These are phyloP conservation scores for Galerucella pusilla DNA, from an alignment of 2,888 invertebrate species.

Conservation along the genomic window DNA sequence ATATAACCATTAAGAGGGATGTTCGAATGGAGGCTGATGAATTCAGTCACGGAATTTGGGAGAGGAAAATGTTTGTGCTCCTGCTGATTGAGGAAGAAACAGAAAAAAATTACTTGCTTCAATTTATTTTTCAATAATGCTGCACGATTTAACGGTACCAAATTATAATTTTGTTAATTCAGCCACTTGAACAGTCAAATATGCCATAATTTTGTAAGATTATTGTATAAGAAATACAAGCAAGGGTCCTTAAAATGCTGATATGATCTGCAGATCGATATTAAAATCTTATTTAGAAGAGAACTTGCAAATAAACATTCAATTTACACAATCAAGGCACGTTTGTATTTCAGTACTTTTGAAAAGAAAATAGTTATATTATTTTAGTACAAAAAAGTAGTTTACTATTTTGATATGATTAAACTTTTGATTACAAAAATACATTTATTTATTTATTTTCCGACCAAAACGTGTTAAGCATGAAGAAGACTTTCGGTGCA, in stretches of 20 bases:
- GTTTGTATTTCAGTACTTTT: slow-evolving; percentile 63
- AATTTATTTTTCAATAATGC: not conserved
- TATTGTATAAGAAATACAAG: slow-evolving; percentile 49
- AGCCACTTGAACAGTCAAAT: slow-evolving; percentile 32
- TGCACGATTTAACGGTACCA: not conserved
- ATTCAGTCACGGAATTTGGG: too few species aligned
- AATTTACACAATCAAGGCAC: slow-evolving; percentile 64
- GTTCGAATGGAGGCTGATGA: too few species aligned
- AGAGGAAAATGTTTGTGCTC: too few species aligned
- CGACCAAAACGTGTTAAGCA: slow-evolving; percentile 29
- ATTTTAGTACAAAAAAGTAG: not conserved
- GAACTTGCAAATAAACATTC: slow-evolving; percentile 54
- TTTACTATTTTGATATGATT: slow-evolving; percentile 21
- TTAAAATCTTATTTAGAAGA: slow-evolving; percentile 39
- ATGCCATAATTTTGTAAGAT: slow-evolving; percentile 25
- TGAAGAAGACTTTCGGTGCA: slow-evolving; percentile 3
- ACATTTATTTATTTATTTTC: slow-evolving; percentile 29
- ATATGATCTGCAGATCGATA: slow-evolving; percentile 52
- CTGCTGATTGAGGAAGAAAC: too few species aligned
- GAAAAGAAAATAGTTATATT: slow-evolving; percentile 22
- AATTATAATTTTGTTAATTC: not conserved
- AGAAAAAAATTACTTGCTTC: too few species aligned
- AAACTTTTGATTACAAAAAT: slow-evolving; percentile 55
- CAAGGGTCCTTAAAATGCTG: slow-evolving; percentile 59
- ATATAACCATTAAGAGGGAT: too few species aligned